Percentiles rank a stretch among this genome's conserved stretches.
phyloP scores from a whole-genome alignment of 92 coral and sea anemone species.

The Zoanthus solanderi region DNA sequence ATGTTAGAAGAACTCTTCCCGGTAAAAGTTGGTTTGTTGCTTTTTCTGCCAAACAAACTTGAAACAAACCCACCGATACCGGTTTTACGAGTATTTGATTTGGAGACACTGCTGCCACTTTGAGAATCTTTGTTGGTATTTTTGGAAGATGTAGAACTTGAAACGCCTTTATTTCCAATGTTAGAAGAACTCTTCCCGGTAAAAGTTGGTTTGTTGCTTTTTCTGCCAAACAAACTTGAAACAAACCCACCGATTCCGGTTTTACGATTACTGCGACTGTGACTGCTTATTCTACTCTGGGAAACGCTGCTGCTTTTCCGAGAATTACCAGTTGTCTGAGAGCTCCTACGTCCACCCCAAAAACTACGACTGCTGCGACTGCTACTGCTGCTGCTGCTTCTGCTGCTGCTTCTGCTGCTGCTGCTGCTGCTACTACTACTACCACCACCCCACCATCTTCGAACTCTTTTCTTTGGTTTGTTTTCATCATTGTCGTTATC shows the following conservation, averaged over 20 bases:
- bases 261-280: neutral
- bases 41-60: slow-evolving; percentile 9
- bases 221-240: slow-evolving; percentile 2
- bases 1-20: neutral
- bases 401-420: slow-evolving; percentile 1
- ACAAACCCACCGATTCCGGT: neutral
- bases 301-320: neutral
- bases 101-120: neutral
- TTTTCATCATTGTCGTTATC: slow-evolving; percentile 28
- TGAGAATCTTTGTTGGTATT: neutral
- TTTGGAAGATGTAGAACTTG: neutral
- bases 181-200: slow-evolving; percentile 4
- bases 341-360: neutral
- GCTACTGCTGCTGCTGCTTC: neutral
- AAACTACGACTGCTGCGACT: slow-evolving; percentile 2
- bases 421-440: slow-evolving; percentile 16
- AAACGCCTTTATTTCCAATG: neutral
- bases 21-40: slow-evolving; percentile 9
- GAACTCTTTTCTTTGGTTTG: slow-evolving; percentile 38
- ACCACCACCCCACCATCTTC: slow-evolving; percentile 43
- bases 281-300: neutral
- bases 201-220: slow-evolving; percentile 1
- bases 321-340: neutral
- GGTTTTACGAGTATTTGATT: neutral
- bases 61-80: neutral